Conservation (phyloP, 2,888 invertebrate species). For the Pemphredon lugubris region DNA sequence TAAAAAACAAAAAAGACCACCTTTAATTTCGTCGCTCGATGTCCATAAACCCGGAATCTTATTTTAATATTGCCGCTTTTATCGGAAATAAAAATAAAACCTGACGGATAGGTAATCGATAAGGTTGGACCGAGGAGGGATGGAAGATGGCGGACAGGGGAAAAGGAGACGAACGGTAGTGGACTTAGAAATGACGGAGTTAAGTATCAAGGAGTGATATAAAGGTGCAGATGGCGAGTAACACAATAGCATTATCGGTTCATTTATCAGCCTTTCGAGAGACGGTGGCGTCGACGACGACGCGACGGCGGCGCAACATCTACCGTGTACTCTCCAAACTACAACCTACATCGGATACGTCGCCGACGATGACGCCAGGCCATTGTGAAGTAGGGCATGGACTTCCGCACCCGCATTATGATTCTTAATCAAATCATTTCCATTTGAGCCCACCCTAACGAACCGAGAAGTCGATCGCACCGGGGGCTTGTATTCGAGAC, state of each 20-base stretch:
- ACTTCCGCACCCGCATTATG: constrained; percentile 75
- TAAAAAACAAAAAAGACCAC: no score
- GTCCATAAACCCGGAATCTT: no score
- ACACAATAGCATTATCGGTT: constrained; percentile 79
- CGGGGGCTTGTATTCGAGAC: no score
- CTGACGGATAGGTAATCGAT: no score
- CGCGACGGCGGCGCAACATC: constrained; percentile 43
- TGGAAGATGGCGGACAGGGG: neutral
- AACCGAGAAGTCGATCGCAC: no score
- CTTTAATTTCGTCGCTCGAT: no score
- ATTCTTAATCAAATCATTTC: constrained; percentile 79
- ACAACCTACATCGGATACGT: constrained; percentile 56
- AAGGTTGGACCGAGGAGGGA: neutral
- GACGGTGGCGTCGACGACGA: constrained; percentile 48
- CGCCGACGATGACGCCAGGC: constrained; percentile 57
- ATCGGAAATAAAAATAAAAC: no score
- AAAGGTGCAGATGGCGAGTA: constrained; percentile 74
- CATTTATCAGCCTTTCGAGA: constrained; percentile 79
- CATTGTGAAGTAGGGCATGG: constrained; percentile 68
- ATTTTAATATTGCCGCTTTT: no score
- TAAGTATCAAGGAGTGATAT: constrained; percentile 62
- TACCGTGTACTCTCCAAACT: constrained; percentile 38
- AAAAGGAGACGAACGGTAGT: neutral
- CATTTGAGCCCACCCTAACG: constrained; percentile 37
- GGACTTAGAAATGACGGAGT: constrained; percentile 48